phyloP scores from a whole-genome alignment of 2,888 invertebrate genomes.

The Oscheius sp. region DNA sequence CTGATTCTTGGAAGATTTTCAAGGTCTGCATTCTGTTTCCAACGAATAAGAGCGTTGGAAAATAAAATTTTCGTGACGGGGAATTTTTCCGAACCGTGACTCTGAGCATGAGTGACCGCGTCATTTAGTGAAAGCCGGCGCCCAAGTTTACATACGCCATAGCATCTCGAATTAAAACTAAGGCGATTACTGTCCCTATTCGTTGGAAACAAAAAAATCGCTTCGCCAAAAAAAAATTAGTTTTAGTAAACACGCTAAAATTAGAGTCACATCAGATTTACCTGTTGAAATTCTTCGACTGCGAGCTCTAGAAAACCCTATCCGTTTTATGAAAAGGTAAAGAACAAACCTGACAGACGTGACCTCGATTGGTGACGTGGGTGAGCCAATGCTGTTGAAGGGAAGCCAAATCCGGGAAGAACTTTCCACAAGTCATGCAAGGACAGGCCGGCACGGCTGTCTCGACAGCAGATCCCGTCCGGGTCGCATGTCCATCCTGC shows the following conservation, averaged over 20 bases:
- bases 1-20: slow-evolving; percentile 28
- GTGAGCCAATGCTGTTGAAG: slow-evolving; percentile 56
- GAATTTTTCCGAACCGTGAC: no score
- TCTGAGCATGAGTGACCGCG: no score
- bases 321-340: neutral
- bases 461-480: slow-evolving; percentile 1
- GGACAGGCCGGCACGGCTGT: slow-evolving; percentile 25
- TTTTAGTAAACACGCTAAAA: neutral
- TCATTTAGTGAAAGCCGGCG: no score
- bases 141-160: no score
- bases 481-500: neutral
- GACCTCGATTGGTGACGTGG: slow-evolving; percentile 75
- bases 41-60: no score
- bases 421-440: slow-evolving; percentile 14
- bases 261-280: neutral
- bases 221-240: neutral
- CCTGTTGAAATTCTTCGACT: slow-evolving; percentile 12
- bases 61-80: no score
- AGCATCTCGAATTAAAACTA: no score
- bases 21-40: no score
- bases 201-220: no score
- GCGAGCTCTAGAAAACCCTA: neutral
- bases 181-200: no score
- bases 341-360: slow-evolving; percentile 74
- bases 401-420: slow-evolving; percentile 37